Evolutionary conservation across 2,113 vertebrate species (phyloP).

Genomic region (Alexandromys fortis): DNA sequence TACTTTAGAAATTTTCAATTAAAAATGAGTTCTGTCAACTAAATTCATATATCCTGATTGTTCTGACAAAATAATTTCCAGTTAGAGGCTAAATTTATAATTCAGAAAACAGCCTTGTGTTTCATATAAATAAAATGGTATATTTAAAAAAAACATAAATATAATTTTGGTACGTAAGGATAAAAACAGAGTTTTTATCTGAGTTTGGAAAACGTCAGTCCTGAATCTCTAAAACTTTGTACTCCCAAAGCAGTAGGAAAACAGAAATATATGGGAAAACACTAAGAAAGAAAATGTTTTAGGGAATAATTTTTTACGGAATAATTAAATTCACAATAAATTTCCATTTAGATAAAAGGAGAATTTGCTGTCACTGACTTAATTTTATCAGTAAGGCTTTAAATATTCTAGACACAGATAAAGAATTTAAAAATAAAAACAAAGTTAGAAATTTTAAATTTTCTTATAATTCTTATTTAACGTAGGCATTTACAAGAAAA

Average conservation of each 20-base stretch:
- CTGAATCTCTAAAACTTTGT: neutral
- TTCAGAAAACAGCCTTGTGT: neutral
- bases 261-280: neutral
- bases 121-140: neutral
- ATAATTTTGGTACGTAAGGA: neutral
- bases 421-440: neutral
- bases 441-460: neutral
- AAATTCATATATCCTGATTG: neutral
- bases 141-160: neutral
- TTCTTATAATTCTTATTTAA: neutral
- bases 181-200: neutral
- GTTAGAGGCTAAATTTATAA: neutral
- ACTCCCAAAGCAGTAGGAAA: neutral
- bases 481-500: neutral
- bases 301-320: neutral
- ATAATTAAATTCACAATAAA: neutral
- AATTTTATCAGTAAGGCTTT: neutral
- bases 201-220: neutral
- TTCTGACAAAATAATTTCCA: neutral
- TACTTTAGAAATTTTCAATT: slow-evolving; percentile 34
- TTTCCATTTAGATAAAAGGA: neutral
- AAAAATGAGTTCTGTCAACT: neutral
- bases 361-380: neutral
- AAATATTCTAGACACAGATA: neutral
- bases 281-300: neutral